Percentiles rank a stretch among this genome's conserved stretches.
These are phyloP conservation scores for Criorhina ranunculi DNA, from an alignment of 2,888 invertebrate species.

Conservation along the genomic window DNA sequence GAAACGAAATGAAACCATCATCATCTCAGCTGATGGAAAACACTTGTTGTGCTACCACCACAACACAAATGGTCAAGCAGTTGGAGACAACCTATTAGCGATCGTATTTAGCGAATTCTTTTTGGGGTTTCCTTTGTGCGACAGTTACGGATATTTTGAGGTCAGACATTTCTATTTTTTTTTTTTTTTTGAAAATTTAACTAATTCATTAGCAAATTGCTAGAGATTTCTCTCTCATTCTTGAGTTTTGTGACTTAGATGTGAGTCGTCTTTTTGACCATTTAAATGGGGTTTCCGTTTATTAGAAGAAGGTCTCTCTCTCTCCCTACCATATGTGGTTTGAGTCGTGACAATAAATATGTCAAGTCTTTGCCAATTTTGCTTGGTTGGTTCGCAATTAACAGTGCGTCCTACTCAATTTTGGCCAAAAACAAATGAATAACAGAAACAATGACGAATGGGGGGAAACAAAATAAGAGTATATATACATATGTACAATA, in stretches of 20 bases:
- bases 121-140: not conserved
- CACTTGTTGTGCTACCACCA: constrained; percentile 10
- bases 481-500: not conserved
- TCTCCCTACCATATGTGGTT: no score
- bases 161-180: constrained; percentile 59
- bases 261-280: not conserved
- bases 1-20: not conserved
- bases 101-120: constrained; percentile 30
- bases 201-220: constrained; percentile 30
- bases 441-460: constrained; percentile 33
- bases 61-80: constrained; percentile 5
- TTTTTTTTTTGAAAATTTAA: constrained; percentile 53
- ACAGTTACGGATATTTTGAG: constrained; percentile 17
- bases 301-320: no score
- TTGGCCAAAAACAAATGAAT: constrained; percentile 27
- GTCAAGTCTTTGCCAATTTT: constrained; percentile 39
- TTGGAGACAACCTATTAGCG: not conserved
- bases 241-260: not conserved
- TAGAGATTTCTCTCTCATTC: constrained; percentile 24
- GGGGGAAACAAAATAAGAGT: constrained; percentile 14
- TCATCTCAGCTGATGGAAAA: constrained; percentile 49
- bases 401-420: constrained; percentile 40
- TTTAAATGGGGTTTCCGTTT: not conserved
- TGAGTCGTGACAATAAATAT: constrained; percentile 24
- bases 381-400: constrained; percentile 18